phyloP scores from a whole-genome alignment of 2,797 vertebrate species.

The Mus minutoides region DNA sequence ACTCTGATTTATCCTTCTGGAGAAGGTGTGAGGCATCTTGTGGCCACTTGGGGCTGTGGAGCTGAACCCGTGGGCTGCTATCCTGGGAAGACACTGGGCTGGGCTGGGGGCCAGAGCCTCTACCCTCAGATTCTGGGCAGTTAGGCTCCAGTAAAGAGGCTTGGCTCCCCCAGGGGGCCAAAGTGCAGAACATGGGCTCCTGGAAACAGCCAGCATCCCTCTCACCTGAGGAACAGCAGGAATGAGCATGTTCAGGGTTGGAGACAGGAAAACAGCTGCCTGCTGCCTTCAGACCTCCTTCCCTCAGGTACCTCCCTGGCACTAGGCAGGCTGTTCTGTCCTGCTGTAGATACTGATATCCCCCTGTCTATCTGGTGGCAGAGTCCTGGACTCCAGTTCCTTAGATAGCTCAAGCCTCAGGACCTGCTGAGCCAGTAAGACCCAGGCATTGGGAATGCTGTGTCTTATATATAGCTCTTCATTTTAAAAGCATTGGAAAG shows the following conservation, averaged over 20 bases:
- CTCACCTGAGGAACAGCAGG: conserved; percentile 53
- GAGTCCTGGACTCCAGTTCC: background rate
- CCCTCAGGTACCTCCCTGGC: background rate
- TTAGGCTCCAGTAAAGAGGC: background rate
- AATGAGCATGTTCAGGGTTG: background rate
- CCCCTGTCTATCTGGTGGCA: background rate
- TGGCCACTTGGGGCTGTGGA: background rate
- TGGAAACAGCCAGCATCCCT: background rate
- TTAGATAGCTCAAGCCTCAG: background rate
- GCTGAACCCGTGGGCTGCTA: background rate
- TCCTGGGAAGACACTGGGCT: conserved; percentile 25
- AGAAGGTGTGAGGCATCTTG: background rate
- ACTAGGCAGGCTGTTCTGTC: background rate
- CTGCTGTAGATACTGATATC: background rate
- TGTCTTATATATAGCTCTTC: background rate
- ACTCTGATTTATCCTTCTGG: background rate
- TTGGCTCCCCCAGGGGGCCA: conserved; percentile 14
- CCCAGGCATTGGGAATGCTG: background rate
- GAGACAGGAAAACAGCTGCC: background rate
- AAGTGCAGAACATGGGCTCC: background rate
- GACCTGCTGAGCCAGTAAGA: background rate
- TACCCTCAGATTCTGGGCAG: conserved; percentile 32
- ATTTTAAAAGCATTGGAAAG: background rate
- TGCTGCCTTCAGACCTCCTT: background rate
- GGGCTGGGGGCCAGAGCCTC: background rate